Evolutionary conservation across 2,797 vertebrate genomes (phyloP).

Genomic region (Holocentrus rufus): DNA sequence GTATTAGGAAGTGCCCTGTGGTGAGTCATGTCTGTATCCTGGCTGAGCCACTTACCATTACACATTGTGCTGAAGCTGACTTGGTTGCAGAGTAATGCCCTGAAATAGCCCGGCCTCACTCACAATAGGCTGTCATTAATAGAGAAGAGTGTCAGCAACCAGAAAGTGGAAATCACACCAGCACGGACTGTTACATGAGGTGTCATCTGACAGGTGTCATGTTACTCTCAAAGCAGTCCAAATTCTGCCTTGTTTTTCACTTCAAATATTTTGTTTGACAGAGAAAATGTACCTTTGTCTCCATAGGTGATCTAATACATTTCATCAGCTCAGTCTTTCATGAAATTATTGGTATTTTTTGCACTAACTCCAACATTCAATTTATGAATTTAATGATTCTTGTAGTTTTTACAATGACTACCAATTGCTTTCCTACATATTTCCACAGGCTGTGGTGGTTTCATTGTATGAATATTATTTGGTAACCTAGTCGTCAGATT

Average conservation of each 20-base stretch:
- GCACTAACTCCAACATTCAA: conserved; percentile 1
- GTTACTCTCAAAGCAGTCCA: conserved; percentile 41
- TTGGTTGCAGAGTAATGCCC: conserved; percentile 53
- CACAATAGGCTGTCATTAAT: conserved; percentile 76
- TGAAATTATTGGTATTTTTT: conserved; percentile 12
- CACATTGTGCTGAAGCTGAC: conserved; percentile 45
- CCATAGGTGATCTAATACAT: not conserved
- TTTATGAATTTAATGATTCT: conserved; percentile 31
- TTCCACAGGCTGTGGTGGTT: conserved; percentile 65
- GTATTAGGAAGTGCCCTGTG: conserved; percentile 28
- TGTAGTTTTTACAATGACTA: conserved; percentile 55
- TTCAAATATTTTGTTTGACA: conserved; percentile 22
- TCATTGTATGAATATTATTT: conserved; percentile 79
- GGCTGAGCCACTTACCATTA: conserved; percentile 52
- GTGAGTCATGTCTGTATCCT: conserved; percentile 69
- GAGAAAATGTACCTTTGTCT: conserved; percentile 12
- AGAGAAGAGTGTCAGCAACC: conserved; percentile 75
- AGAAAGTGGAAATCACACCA: conserved; percentile 69
- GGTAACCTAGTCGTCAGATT: conserved; percentile 82
- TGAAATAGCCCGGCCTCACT: conserved; percentile 66
- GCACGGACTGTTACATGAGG: conserved; percentile 72
- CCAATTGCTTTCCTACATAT: conserved; percentile 66
- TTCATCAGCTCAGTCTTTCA: conserved; percentile 9
- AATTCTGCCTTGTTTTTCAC: conserved; percentile 24
- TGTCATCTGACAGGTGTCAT: conserved; percentile 74